Evolutionary conservation across 2,888 invertebrate species (phyloP).

Genomic region (Megaustenia siamemsis): DNA sequence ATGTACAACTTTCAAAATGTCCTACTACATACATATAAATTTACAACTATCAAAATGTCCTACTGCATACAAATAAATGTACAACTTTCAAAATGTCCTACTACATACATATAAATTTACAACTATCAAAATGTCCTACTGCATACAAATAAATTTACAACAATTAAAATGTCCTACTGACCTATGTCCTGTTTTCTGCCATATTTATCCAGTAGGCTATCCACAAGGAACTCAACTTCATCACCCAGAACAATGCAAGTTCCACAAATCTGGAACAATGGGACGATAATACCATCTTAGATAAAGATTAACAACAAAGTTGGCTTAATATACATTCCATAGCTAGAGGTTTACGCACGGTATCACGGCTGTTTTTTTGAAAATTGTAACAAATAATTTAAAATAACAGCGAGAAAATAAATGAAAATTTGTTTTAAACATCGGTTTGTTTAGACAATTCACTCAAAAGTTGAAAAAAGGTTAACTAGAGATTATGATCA

Average conservation of each 20-base stretch:
- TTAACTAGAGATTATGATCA: too few species aligned
- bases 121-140: background rate
- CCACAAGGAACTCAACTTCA: constrained; percentile 58
- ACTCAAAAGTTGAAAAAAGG: too few species aligned
- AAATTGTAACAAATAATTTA: too few species aligned
- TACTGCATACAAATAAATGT: background rate
- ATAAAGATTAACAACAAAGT: too few species aligned
- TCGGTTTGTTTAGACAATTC: too few species aligned
- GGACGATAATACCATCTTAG: too few species aligned
- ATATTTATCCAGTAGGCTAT: constrained; percentile 56
- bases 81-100: background rate
- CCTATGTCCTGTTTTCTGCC: constrained; percentile 60
- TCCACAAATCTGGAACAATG: constrained; percentile 63
- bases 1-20: background rate
- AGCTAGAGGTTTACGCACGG: too few species aligned
- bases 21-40: background rate
- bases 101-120: background rate
- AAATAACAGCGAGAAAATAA: too few species aligned
- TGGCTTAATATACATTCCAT: too few species aligned
- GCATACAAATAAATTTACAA: background rate
- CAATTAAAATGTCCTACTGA: constrained; percentile 28
- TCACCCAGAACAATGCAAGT: constrained; percentile 65
- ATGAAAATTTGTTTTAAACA: too few species aligned
- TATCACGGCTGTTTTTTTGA: too few species aligned
- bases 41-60: too few species aligned